Percentiles rank a stretch among this genome's conserved stretches.
Evolutionary conservation across 64 coral and sea anemone genomes (phyloP).

Genomic region (Dendronephthya gigantea): DNA sequence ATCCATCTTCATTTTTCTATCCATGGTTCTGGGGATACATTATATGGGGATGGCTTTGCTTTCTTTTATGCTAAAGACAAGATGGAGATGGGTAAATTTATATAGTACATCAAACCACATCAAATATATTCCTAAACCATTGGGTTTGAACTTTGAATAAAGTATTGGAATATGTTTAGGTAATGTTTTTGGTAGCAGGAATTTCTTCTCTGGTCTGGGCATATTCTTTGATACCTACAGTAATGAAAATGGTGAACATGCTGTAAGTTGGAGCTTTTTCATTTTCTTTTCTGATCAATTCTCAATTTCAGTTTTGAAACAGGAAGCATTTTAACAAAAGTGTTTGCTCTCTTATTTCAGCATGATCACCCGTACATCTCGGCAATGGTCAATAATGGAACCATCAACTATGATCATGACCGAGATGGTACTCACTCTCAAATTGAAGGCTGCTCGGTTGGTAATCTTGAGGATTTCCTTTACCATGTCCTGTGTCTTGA

Average conservation of each 20-base stretch:
- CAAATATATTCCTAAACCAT: too few relatives aligned
- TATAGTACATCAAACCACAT: too few relatives aligned
- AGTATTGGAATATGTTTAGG: conserved; percentile 26
- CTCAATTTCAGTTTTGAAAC: neutral
- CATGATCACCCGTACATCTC: conserved; percentile 95
- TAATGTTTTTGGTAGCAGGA: conserved; percentile 65
- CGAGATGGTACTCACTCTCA: conserved; percentile 84
- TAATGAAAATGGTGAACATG: conserved; percentile 89
- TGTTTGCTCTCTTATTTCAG: conserved; percentile 14
- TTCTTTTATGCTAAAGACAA: conserved; percentile 81
- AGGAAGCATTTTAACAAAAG: too few relatives aligned
- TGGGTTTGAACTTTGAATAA: too few relatives aligned
- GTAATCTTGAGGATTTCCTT: neutral
- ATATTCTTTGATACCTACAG: conserved; percentile 92
- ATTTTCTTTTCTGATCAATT: too few relatives aligned
- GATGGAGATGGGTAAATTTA: conserved; percentile 45
- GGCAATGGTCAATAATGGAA: conserved; percentile 79
- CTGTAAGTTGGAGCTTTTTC: conserved; percentile 28
- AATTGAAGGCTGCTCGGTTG: conserved; percentile 71
- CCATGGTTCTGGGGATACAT: conserved; percentile 54
- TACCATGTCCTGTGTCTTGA: too few relatives aligned
- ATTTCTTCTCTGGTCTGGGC: conserved; percentile 77
- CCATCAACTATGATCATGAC: conserved; percentile 70
- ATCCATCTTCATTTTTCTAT: conserved; percentile 84
- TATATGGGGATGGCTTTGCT: conserved; percentile 93